Base-by-base conservation (phyloP, 2,113 vertebrate species). In the Pterophyllum scalare region DNA sequence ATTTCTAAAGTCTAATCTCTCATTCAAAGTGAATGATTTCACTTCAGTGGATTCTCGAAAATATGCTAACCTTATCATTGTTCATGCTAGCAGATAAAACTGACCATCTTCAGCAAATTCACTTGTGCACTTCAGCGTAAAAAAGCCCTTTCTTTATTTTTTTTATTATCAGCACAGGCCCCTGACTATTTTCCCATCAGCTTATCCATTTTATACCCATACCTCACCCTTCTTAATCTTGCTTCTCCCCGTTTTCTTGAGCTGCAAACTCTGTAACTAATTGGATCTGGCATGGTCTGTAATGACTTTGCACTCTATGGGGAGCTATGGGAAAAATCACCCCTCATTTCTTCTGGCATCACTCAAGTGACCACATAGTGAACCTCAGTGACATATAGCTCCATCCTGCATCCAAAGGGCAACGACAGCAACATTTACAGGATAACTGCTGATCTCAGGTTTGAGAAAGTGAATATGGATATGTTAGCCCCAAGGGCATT, bases 251-350 rank as follows among this genome's bases (percentile, higher is more conserved):
- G 26, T 80, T 81, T 89, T 91, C 83, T 88, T 87, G 77, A 88
- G 90, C 93, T 83, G 87, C 89, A 93, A 91, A 92, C 90, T 88
- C 90, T 92, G 92, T 91, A 92, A 90, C 92, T 94, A 94, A 95
- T 95, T 94, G 92, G 91, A 93, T 94, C 91, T 93, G 93, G 91
- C 93, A 88, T 82, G 88, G 81, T 89, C 91, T 91, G 87, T 94
- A 94, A 95, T 94, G 94, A 93, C 92, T 93, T 91, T 91, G 85
- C 87, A 84, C 85, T 95, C 91, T 83, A 80, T 88, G 81, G 88
- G 92, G 87, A 93, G 91, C 93, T 86, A 87, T 88, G 72, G 87
- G 80, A 90, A 87, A 91, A 94, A 94, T 94, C 93, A 93, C 79
- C 90, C 90, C 89, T 94, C 86, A 94, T 93, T 94, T 94, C 82